A percentile compares a stretch with the other conserved stretches of the same genome.
Conservation (phyloP, 2,888 invertebrate species). For the Spisula solida region DNA sequence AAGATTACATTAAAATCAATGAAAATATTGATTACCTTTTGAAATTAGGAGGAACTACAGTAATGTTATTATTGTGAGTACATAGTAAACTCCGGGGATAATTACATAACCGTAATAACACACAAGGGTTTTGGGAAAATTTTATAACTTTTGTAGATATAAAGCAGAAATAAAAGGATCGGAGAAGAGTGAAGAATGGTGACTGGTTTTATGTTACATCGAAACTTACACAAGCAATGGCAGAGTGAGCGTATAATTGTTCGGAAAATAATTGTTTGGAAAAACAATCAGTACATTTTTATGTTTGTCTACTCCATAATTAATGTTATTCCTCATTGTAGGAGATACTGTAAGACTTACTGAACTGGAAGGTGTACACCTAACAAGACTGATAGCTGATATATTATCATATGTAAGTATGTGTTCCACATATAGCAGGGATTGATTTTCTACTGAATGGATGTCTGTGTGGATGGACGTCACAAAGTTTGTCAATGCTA, state of each 20-base stretch:
- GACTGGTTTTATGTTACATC: background rate
- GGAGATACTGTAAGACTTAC: too few species aligned
- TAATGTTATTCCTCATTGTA: background rate
- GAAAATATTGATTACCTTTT: conserved; percentile 24
- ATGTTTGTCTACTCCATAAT: background rate
- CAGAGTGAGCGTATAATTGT: background rate
- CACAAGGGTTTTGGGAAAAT: background rate
- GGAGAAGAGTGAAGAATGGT: background rate
- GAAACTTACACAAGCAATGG: background rate
- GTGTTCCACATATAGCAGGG: too few species aligned
- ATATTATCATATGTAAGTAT: too few species aligned
- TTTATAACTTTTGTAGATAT: conserved; percentile 1
- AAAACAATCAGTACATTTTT: too few species aligned
- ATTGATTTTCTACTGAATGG: too few species aligned
- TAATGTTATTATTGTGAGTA: background rate
- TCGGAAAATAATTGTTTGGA: too few species aligned
- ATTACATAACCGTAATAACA: conserved; percentile 9
- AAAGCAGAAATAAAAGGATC: background rate
- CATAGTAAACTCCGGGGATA: conserved; percentile 4
- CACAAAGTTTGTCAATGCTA: too few species aligned
- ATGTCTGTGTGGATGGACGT: too few species aligned
- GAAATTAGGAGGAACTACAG: conserved; percentile 2
- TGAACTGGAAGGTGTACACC: too few species aligned
- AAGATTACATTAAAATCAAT: conserved; percentile 17
- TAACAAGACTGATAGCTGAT: too few species aligned